phyloP scores from a whole-genome alignment of 2,797 vertebrate species.

The Lutjanus argentimaculatus region DNA sequence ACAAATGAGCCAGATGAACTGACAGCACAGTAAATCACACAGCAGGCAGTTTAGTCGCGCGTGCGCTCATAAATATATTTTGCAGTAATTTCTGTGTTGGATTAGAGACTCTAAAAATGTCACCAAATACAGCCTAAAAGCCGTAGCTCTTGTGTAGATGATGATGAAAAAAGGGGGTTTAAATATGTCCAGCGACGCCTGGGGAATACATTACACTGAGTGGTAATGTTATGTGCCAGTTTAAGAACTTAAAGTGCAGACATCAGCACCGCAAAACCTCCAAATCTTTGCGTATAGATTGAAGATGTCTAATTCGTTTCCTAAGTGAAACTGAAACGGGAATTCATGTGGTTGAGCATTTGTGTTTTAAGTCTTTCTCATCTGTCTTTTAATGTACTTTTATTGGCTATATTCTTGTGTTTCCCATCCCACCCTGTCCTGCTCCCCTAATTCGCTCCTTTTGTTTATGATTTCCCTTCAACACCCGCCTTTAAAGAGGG shows the following conservation, averaged over 20 bases:
- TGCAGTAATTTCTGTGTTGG: constrained; percentile 3
- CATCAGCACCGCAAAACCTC: constrained; percentile 37
- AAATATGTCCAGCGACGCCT: constrained; percentile 21
- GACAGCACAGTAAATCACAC: constrained; percentile 55
- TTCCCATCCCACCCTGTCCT: constrained; percentile 73
- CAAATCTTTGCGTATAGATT: constrained; percentile 33
- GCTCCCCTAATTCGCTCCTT: constrained; percentile 56
- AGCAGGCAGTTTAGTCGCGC: constrained; percentile 38
- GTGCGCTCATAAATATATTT: constrained; percentile 15
- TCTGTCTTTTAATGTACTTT: constrained; percentile 51
- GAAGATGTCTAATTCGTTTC: constrained; percentile 54
- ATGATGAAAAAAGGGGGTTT: background rate
- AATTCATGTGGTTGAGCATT: constrained; percentile 45
- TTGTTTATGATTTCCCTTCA: constrained; percentile 74
- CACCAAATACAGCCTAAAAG: background rate
- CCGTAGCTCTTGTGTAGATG: background rate
- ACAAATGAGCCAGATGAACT: constrained; percentile 36
- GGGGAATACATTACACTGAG: constrained; percentile 55
- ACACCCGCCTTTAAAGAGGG: constrained; percentile 38
- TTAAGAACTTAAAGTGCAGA: constrained; percentile 49
- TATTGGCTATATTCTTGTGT: constrained; percentile 36
- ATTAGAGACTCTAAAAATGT: constrained; percentile 1
- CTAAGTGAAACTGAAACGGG: constrained; percentile 30
- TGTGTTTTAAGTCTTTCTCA: constrained; percentile 39
- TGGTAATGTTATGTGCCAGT: constrained; percentile 36